Evolutionary conservation across 2,888 invertebrate genomes (phyloP).

Genomic region (Prosopocoilus inquinatus): DNA sequence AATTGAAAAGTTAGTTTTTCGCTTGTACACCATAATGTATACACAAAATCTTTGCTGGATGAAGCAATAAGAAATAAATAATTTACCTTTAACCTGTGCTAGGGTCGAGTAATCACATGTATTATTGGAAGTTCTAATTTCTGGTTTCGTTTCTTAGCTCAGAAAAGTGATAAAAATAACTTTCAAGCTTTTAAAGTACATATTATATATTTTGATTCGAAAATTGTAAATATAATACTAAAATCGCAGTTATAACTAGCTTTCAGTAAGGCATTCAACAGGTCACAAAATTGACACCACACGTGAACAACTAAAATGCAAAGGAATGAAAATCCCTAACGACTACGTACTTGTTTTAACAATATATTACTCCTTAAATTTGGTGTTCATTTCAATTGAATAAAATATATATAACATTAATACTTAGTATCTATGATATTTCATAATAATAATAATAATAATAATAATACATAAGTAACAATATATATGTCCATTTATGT

Average conservation of each 20-base stretch:
- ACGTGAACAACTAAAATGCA: conserved; percentile 6
- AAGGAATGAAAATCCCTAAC: background rate
- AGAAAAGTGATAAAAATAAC: background rate
- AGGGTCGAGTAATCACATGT: too few relatives aligned
- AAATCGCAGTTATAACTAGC: conserved; percentile 17
- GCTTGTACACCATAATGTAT: too few relatives aligned
- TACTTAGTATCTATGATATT: conserved; percentile 14
- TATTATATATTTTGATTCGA: conserved; percentile 17
- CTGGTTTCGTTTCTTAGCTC: too few relatives aligned
- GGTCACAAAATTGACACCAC: conserved; percentile 35
- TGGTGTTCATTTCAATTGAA: conserved; percentile 26
- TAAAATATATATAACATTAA: conserved; percentile 21
- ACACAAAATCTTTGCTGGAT: too few relatives aligned
- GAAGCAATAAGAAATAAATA: too few relatives aligned
- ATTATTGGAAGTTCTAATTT: too few relatives aligned
- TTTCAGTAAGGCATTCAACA: conserved; percentile 42
- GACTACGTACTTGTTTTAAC: conserved; percentile 5
- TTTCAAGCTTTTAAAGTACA: conserved; percentile 7
- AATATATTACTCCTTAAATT: conserved; percentile 17
- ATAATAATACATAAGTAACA: conserved; percentile 14
- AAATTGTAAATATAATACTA: conserved; percentile 18
- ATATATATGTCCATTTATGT: conserved; percentile 11
- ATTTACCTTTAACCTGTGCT: too few relatives aligned
- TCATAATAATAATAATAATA: too few relatives aligned
- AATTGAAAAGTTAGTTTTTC: too few relatives aligned